These are phyloP conservation scores for Otus scops DNA, from an alignment of 2,797 vertebrate genomes.

Conservation along the genomic window DNA sequence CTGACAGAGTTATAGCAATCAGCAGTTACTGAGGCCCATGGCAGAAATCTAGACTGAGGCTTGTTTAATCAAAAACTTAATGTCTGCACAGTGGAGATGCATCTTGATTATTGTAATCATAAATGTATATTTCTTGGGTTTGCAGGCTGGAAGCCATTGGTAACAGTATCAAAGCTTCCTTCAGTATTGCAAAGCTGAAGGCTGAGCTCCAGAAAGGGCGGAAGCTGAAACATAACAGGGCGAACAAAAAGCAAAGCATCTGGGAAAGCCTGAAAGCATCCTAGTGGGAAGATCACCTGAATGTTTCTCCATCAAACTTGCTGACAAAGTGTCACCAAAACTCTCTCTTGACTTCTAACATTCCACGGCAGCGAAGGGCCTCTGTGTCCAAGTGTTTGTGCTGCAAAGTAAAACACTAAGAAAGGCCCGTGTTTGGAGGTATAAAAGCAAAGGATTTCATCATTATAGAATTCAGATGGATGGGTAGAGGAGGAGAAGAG, in stretches of 20 bases:
- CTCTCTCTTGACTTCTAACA: slow-evolving; percentile 32
- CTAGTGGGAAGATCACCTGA: slow-evolving; percentile 19
- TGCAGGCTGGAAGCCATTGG: slow-evolving; percentile 73
- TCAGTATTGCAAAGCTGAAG: slow-evolving; percentile 69
- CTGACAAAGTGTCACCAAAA: slow-evolving; percentile 18
- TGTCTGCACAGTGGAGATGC: neutral
- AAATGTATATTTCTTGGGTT: slow-evolving; percentile 35
- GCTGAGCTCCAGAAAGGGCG: slow-evolving; percentile 56
- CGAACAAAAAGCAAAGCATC: slow-evolving; percentile 60
- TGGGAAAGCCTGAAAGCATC: slow-evolving; percentile 60
- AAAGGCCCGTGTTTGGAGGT: slow-evolving; percentile 23
- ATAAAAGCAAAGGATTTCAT: slow-evolving; percentile 21
- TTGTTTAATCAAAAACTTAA: neutral
- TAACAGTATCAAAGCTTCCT: slow-evolving; percentile 76
- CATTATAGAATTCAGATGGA: slow-evolving; percentile 5
- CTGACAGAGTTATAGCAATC: neutral
- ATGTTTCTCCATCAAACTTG: neutral
- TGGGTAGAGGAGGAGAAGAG: slow-evolving; percentile 10
- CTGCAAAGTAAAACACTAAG: neutral
- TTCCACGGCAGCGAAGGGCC: neutral
- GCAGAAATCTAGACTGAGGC: neutral
- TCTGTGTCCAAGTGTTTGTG: neutral
- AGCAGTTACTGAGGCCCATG: neutral
- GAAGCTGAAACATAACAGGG: slow-evolving; percentile 71
- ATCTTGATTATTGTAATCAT: neutral